Evolutionary conservation across 2,113 vertebrate species (phyloP).

Genomic region (Eonycteris spelaea): DNA sequence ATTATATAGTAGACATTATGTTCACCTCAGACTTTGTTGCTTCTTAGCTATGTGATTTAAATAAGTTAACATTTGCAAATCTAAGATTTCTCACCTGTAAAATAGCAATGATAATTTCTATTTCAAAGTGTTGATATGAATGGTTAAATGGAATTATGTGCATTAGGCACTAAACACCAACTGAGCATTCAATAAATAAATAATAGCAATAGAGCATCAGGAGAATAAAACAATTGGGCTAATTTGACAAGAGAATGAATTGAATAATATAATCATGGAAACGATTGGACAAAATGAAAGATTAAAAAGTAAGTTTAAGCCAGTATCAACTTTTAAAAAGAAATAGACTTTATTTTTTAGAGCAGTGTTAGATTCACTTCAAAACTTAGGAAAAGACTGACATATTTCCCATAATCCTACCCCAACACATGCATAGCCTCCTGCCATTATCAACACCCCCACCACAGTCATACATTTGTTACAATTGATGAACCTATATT

Average conservation of each 20-base stretch:
- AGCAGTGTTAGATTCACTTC: not conserved
- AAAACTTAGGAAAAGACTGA: not conserved
- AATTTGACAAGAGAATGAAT: not conserved
- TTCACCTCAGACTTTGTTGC: not conserved
- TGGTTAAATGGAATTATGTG: not conserved
- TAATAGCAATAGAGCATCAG: not conserved
- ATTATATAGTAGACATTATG: not conserved
- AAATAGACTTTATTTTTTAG: not conserved
- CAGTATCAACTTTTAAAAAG: not conserved
- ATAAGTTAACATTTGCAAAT: constrained; percentile 10
- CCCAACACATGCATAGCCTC: not conserved
- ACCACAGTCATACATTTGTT: not conserved
- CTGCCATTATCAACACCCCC: not conserved
- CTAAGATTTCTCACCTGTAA: not conserved
- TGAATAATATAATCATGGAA: not conserved
- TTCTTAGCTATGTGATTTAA: not conserved
- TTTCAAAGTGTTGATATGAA: not conserved
- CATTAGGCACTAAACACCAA: not conserved
- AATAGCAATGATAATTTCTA: not conserved
- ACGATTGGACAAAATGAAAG: not conserved
- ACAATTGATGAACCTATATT: not conserved
- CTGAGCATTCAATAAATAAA: not conserved
- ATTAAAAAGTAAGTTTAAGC: not conserved
- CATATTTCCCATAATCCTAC: not conserved
- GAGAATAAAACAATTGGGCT: not conserved